phyloP scores from a whole-genome alignment of 2,113 vertebrate genomes.

The Gymnogyps californianus region DNA sequence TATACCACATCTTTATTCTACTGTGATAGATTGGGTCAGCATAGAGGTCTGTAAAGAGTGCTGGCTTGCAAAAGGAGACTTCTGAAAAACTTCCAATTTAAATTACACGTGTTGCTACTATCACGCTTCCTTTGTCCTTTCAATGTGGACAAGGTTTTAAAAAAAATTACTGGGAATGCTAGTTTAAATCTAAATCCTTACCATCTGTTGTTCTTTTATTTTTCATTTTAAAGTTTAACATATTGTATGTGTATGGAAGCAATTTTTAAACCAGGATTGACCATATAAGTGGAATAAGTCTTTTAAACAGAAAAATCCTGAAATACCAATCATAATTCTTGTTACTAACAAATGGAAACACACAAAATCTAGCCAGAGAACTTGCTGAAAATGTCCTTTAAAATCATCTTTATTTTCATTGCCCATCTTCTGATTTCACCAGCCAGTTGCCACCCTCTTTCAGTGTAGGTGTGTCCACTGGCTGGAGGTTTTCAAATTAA shows the following conservation, averaged over 20 bases:
- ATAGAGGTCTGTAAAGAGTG: not conserved
- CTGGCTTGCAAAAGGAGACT: not conserved
- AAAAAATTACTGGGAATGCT: not conserved
- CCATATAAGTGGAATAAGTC: not conserved
- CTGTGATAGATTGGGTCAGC: not conserved
- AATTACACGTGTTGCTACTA: not conserved
- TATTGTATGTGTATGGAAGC: accelerated
- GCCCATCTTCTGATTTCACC: not conserved
- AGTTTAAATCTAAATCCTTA: not conserved
- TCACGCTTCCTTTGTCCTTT: not conserved
- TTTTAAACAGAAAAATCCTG: not conserved
- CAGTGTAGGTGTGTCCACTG: not conserved
- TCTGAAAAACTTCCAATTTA: not conserved
- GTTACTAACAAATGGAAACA: not conserved
- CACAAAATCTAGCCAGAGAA: not conserved
- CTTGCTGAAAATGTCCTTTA: not conserved
- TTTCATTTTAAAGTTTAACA: not conserved
- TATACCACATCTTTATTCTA: not conserved
- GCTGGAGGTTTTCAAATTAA: not conserved
- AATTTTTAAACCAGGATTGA: not conserved
- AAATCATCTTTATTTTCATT: not conserved
- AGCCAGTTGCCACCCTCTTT: not conserved
- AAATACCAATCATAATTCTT: not conserved
- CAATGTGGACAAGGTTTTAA: not conserved
- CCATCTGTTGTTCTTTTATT: not conserved